These are phyloP conservation scores for Deilephila porcellus DNA, from an alignment of 2,888 invertebrate genomes.

Conservation along the genomic window DNA sequence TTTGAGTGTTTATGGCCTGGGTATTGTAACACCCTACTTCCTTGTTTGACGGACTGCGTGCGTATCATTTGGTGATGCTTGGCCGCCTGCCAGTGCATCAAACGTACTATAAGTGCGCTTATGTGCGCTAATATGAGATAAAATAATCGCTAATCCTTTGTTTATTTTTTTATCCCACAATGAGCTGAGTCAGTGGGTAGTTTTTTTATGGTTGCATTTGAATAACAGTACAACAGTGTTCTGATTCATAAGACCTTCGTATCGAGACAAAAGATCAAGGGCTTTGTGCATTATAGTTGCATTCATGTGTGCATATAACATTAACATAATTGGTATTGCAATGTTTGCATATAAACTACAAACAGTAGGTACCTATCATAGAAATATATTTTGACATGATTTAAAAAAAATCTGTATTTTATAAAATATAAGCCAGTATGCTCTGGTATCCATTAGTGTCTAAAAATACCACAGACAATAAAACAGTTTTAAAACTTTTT, in stretches of 20 bases:
- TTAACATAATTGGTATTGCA: neutral
- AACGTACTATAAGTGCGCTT: slow-evolving; percentile 43
- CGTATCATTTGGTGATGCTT: slow-evolving; percentile 52
- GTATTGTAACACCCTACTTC: slow-evolving; percentile 50
- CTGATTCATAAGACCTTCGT: slow-evolving; percentile 32
- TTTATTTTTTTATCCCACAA: slow-evolving; percentile 47
- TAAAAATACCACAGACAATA: neutral
- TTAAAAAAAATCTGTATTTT: too few relatives aligned
- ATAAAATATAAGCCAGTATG: too few relatives aligned
- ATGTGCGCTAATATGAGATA: slow-evolving; percentile 46
- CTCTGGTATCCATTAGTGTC: too few relatives aligned
- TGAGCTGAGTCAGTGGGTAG: slow-evolving; percentile 41
- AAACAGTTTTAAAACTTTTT: slow-evolving; percentile 2
- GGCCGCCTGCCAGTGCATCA: slow-evolving; percentile 65
- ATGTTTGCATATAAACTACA: neutral
- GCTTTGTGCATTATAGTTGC: slow-evolving; percentile 19
- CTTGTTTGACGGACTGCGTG: slow-evolving; percentile 46
- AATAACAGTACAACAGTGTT: slow-evolving; percentile 30
- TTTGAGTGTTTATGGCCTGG: slow-evolving; percentile 56
- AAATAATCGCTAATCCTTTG: slow-evolving; percentile 48
- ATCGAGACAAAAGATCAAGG: slow-evolving; percentile 28
- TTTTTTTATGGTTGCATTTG: slow-evolving; percentile 24
- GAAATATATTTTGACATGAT: too few relatives aligned
- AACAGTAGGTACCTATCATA: neutral
- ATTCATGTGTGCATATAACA: neutral